Percentiles rank a stretch among this genome's conserved stretches.
Conservation (phyloP, 1,140 invertebrate species). For the Conopomorpha cramerella region DNA sequence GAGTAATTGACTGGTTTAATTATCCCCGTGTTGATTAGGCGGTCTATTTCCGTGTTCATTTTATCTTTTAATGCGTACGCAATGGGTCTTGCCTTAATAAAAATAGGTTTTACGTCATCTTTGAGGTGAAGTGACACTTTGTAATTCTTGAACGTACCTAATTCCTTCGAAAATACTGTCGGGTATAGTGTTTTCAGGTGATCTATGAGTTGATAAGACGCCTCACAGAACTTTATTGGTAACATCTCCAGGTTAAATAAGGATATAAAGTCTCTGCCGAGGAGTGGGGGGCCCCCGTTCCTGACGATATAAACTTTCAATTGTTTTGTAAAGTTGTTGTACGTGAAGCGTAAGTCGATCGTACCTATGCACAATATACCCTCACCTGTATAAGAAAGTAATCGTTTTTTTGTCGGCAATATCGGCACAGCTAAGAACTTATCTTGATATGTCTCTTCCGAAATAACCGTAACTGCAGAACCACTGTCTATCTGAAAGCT, state of each 20-base stretch:
- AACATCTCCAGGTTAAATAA: background rate
- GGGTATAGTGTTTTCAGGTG: background rate
- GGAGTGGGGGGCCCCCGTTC: background rate
- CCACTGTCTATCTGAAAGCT: background rate
- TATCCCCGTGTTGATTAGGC: conserved; percentile 5
- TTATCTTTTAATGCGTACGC: conserved; percentile 4
- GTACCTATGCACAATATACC: background rate
- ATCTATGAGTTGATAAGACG: background rate
- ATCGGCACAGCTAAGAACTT: background rate
- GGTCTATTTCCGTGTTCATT: conserved; percentile 12
- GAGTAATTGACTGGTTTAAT: conserved; percentile 14
- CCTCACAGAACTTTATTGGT: background rate
- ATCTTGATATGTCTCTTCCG: background rate
- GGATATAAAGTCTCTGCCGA: background rate
- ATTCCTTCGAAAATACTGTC: conserved; percentile 1
- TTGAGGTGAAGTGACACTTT: conserved; percentile 5
- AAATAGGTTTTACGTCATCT: conserved; percentile 10
- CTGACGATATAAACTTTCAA: background rate
- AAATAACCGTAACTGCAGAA: background rate
- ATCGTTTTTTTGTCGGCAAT: background rate
- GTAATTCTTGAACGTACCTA: conserved; percentile 2
- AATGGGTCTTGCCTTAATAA: conserved; percentile 12
- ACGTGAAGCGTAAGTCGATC: background rate
- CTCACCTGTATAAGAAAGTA: background rate
- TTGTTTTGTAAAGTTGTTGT: background rate